Conservation (phyloP, 2,888 invertebrate genomes). For the Neoaliturus tenellus region DNA sequence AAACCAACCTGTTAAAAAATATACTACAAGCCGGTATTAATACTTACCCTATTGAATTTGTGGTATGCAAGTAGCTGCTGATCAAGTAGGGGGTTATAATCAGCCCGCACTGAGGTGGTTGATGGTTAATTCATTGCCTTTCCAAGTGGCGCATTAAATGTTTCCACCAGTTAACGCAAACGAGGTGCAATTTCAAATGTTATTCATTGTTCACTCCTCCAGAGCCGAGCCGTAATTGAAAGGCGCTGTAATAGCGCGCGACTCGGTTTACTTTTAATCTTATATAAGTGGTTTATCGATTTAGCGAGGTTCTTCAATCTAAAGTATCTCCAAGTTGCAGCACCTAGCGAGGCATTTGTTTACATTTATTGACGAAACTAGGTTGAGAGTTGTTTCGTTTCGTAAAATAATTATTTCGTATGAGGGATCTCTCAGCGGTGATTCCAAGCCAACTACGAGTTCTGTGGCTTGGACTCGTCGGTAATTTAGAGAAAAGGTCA, state of each 20-base stretch:
- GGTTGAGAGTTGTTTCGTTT: no score
- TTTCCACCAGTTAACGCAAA: neutral
- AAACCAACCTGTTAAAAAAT: no score
- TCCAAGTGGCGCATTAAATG: neutral
- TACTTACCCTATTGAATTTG: no score
- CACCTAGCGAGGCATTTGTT: neutral
- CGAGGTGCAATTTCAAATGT: neutral
- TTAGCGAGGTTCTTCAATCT: neutral
- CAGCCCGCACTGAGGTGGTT: no score
- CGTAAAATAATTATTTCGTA: no score
- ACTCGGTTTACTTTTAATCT: slow-evolving; percentile 23
- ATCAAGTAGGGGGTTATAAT: no score
- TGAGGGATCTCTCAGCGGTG: no score
- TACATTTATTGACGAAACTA: no score
- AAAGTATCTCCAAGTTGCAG: neutral
- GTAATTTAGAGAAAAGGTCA: neutral
- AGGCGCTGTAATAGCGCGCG: neutral
- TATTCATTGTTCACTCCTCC: neutral
- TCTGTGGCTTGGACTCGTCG: neutral
- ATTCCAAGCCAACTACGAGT: no score
- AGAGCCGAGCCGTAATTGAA: neutral
- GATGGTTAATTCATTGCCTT: no score
- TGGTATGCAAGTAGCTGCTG: no score
- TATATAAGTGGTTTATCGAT: slow-evolving; percentile 33
- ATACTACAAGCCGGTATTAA: no score